phyloP scores from a whole-genome alignment of 2,797 vertebrate genomes.

The Hipposideros larvatus region DNA sequence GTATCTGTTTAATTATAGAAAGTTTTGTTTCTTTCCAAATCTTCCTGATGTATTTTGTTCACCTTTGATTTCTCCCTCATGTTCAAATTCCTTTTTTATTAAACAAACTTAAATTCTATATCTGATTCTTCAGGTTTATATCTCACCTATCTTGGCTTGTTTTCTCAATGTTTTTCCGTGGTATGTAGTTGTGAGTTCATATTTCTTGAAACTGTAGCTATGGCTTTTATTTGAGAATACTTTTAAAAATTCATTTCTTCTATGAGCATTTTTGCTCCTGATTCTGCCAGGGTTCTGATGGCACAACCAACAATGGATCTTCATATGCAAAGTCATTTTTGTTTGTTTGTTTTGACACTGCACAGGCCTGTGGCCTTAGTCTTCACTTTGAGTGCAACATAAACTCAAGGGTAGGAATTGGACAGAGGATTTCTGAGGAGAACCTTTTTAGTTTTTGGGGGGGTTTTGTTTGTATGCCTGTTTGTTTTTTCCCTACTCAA shows the following conservation, averaged over 20 bases:
- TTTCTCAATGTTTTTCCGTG: neutral
- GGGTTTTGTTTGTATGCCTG: neutral
- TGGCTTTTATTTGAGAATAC: neutral
- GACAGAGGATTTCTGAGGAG: neutral
- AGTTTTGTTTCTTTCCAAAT: neutral
- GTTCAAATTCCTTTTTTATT: neutral
- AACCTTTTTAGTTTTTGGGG: neutral
- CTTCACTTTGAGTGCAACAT: neutral
- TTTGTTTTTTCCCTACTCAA: neutral
- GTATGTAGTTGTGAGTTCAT: neutral
- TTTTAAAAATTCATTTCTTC: neutral
- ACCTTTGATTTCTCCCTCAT: neutral
- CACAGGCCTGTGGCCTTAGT: rapidly evolving
- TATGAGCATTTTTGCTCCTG: neutral
- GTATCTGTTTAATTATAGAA: neutral
- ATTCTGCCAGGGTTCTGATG: neutral
- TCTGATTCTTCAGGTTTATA: neutral
- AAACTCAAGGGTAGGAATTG: neutral
- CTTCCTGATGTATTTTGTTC: neutral
- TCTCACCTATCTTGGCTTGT: rapidly evolving
- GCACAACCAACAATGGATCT: neutral
- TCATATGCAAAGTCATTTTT: neutral
- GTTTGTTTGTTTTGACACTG: neutral
- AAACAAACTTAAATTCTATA: neutral
- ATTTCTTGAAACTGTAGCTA: neutral